A percentile compares a stretch with the other conserved stretches of the same genome.
phyloP scores from a whole-genome alignment of 1,140 invertebrate species.

The Drosophila leontia region DNA sequence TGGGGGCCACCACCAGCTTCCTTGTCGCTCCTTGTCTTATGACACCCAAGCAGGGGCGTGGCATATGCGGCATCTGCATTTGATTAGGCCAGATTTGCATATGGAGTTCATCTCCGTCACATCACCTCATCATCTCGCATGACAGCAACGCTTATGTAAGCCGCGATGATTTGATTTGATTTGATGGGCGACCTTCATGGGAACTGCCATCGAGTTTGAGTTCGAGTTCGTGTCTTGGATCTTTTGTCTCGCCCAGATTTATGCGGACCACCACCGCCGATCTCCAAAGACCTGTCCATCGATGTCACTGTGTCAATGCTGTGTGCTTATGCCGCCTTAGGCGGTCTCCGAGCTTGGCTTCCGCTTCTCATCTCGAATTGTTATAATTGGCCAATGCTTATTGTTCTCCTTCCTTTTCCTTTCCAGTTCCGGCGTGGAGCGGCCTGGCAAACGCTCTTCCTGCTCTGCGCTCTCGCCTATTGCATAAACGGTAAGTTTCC shows the following conservation, averaged over 20 bases:
- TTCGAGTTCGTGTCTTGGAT: constrained; percentile 31
- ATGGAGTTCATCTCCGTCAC: constrained; percentile 49
- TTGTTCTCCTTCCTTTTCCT: constrained; percentile 16
- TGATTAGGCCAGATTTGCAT: constrained; percentile 69
- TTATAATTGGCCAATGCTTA: constrained; percentile 10
- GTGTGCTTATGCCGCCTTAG: constrained; percentile 4
- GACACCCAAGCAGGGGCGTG: constrained; percentile 24
- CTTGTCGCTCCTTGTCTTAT: constrained; percentile 22
- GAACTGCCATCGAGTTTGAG: constrained; percentile 24
- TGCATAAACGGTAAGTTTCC: constrained; percentile 75
- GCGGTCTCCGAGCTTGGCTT: constrained; percentile 20
- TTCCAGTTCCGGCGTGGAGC: constrained; percentile 82
- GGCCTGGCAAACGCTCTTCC: constrained; percentile 79
- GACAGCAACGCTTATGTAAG: constrained; percentile 56
- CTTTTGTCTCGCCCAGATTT: constrained; percentile 42
- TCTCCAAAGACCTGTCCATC: constrained; percentile 26
- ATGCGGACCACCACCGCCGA: neutral
- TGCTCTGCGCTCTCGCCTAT: constrained; percentile 74
- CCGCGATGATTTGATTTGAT: constrained; percentile 15
- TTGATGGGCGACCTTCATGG: constrained; percentile 67
- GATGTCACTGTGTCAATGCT: constrained; percentile 71
- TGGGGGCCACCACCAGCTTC: constrained; percentile 2
- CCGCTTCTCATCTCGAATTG: constrained; percentile 26
- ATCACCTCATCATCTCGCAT: neutral
- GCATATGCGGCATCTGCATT: constrained; percentile 38